Conservation (phyloP, 2,888 invertebrate species). For the Drosophila kuntzei region DNA sequence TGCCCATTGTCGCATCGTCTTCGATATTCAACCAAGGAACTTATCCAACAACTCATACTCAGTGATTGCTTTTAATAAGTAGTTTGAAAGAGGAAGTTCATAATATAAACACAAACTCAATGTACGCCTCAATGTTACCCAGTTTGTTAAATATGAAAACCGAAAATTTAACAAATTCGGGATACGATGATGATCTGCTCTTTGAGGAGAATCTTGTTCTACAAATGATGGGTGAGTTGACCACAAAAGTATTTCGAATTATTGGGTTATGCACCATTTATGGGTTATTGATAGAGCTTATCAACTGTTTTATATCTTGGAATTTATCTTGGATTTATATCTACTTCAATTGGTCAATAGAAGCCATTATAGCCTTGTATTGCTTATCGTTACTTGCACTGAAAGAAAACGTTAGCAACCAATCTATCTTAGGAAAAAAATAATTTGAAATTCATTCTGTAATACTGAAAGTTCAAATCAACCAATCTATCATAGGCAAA, state of each 20-base stretch:
- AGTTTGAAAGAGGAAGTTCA: conserved; percentile 18
- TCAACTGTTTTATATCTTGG: conserved; percentile 18
- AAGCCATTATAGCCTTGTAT: conserved; percentile 20
- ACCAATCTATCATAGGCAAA: no score
- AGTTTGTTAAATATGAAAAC: conserved; percentile 85
- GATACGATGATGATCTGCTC: conserved; percentile 83
- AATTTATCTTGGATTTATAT: conserved; percentile 37
- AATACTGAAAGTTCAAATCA: no score
- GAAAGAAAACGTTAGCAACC: conserved; percentile 1
- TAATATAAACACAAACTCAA: conserved; percentile 32
- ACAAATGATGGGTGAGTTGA: conserved; percentile 84
- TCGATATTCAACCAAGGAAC: conserved; percentile 22
- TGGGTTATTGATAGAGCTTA: conserved; percentile 6
- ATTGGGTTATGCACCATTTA: neutral
- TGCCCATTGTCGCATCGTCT: conserved; percentile 27
- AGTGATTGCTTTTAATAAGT: conserved; percentile 1
- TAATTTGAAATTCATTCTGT: no score
- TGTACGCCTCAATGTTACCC: conserved; percentile 74
- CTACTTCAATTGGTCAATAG: conserved; percentile 30
- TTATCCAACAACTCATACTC: conserved; percentile 3
- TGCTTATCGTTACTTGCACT: conserved; percentile 30
- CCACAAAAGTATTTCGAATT: neutral
- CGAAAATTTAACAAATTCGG: conserved; percentile 81
- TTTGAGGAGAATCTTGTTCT: conserved; percentile 84
- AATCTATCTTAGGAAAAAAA: no score